These are phyloP conservation scores for Aricia artaxerxes DNA, from an alignment of 2,888 invertebrate species.

Conservation along the genomic window DNA sequence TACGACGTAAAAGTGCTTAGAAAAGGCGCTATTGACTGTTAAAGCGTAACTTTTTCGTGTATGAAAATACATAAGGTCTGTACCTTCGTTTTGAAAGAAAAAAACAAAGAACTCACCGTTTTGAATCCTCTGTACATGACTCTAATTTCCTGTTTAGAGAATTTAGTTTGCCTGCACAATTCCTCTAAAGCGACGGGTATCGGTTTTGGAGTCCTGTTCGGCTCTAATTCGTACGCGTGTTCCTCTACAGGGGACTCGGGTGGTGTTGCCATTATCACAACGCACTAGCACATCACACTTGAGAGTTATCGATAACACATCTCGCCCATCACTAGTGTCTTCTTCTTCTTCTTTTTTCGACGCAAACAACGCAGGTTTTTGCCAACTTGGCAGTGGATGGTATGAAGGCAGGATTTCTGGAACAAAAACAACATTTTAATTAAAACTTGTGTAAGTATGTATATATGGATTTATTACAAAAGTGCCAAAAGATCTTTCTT, in stretches of 20 bases:
- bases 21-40: too few species aligned
- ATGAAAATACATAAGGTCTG: too few species aligned
- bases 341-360: slow-evolving; percentile 23
- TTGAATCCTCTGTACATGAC: slow-evolving; percentile 99
- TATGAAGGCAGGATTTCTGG: slow-evolving; percentile 55
- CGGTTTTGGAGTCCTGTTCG: slow-evolving; percentile 88
- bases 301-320: slow-evolving; percentile 23
- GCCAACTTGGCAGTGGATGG: slow-evolving; percentile 46
- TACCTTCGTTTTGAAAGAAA: too few species aligned
- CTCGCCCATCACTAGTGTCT: slow-evolving; percentile 9
- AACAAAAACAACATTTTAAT: slow-evolving; percentile 47
- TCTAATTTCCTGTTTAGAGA: slow-evolving; percentile 96
- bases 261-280: slow-evolving; percentile 87
- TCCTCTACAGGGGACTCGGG: slow-evolving; percentile 93
- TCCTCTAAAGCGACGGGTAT: slow-evolving; percentile 94
- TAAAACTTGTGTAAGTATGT: background rate
- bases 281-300: slow-evolving; percentile 30
- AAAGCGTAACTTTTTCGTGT: too few species aligned
- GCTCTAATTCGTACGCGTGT: slow-evolving; percentile 91
- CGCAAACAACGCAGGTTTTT: slow-evolving; percentile 18
- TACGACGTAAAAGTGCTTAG: too few species aligned
- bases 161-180: slow-evolving; percentile 95
- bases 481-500: too few species aligned
- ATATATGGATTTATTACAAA: too few species aligned
- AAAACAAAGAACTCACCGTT: slow-evolving; percentile 83